phyloP scores from a whole-genome alignment of 2,888 invertebrate genomes.

The Resseliella maxima region DNA sequence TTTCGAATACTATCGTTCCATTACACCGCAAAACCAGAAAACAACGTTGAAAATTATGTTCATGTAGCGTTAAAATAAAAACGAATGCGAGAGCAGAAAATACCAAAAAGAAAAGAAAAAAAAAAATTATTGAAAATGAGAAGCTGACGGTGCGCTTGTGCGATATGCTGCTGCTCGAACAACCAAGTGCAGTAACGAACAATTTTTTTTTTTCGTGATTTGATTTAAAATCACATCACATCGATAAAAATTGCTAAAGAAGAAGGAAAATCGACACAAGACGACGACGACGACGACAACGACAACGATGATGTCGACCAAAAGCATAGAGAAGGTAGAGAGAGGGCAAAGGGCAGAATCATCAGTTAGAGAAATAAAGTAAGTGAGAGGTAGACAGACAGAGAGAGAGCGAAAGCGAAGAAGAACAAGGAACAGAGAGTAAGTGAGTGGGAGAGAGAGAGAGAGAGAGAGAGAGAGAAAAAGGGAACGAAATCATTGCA shows the following conservation, averaged over 20 bases:
- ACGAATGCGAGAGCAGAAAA: no score
- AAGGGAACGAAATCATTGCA: neutral
- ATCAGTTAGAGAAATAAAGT: no score
- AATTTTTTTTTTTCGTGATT: slow-evolving; percentile 44
- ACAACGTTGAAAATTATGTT: slow-evolving; percentile 51
- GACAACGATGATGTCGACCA: neutral
- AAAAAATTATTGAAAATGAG: neutral
- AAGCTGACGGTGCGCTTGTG: slow-evolving; percentile 19
- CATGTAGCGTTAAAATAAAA: slow-evolving; percentile 51
- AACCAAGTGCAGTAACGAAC: neutral
- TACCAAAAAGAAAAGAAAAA: no score
- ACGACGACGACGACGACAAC: neutral
- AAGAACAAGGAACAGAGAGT: no score
- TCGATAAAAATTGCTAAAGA: slow-evolving; percentile 36
- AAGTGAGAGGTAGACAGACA: no score
- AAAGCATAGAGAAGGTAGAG: no score
- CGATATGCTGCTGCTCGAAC: neutral
- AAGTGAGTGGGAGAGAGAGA: no score
- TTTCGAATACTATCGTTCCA: slow-evolving; percentile 32
- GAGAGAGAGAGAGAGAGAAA: neutral
- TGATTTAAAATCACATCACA: slow-evolving; percentile 55
- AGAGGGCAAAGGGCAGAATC: no score
- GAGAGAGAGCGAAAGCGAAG: no score
- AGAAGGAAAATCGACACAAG: neutral
- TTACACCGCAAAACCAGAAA: slow-evolving; percentile 51